Base-by-base conservation (phyloP, 2,113 vertebrate genomes). In the Erythrocercus mccallii region DNA sequence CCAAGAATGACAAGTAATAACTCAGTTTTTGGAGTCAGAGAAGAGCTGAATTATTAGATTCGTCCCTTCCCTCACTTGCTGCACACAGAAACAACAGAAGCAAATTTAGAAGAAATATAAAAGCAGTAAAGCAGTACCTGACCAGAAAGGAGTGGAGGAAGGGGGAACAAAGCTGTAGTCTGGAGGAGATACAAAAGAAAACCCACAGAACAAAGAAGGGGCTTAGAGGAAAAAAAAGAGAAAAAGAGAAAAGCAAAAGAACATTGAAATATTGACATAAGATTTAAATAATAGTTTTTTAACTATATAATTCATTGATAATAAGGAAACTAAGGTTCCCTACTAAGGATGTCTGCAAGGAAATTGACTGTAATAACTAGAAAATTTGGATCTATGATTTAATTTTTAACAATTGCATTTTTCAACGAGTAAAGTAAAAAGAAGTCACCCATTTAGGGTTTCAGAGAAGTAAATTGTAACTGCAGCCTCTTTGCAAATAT, bases 71-170 rank as follows among this genome's bases (percentile, higher is more conserved):
- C 93, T 94, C 6, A 9, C 45, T 38, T 79, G 74, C 48, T 86
- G 51, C 71, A 97, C 83, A 91, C 10, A 95, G 81, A 96, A 93
- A 96, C 97, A 97, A 97, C 84, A 95, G 95, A 97, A 97, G 91
- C 93, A 86, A 93, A 97, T 91, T 87, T 58, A 91, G 94, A 95
- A 96, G 93, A 97, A 97, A 98, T 90, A 98, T 94, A 97, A 97
- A 97, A 97, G 96, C 97, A 90, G 94, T 96, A 97, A 98, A 98
- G 98, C 94, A 97, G 98, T 99, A 99, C 99, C 99, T 99, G 99
- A 99, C 99, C 99, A 99, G 98, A 99, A 99, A 98, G 99, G 99
- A 98, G 98, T 98, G 96, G 99, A 98, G 97, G 99, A 99, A 98
- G 99, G 99, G 98, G 99, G 99, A 73, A 99, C 98, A 99, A 99